A percentile compares a stretch with the other conserved stretches of the same genome.
These are phyloP conservation scores for Scortum barcoo DNA, from an alignment of 2,113 vertebrate species.

Conservation along the genomic window DNA sequence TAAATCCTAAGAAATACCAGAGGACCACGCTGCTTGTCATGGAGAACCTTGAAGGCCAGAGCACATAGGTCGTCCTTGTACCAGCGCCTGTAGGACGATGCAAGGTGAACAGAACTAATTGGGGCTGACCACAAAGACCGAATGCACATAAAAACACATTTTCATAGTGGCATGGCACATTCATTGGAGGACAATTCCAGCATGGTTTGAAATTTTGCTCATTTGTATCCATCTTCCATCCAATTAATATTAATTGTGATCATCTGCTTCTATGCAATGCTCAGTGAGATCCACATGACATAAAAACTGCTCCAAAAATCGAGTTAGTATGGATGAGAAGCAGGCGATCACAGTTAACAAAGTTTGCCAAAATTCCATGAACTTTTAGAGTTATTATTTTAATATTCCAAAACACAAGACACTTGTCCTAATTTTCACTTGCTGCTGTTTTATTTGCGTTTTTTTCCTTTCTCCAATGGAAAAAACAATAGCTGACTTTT, in stretches of 20 bases:
- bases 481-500: neutral
- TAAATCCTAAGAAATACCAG: slow-evolving; percentile 95
- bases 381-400: no score
- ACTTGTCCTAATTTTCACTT: neutral
- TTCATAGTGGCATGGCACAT: neutral
- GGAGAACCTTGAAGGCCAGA: slow-evolving; percentile 96
- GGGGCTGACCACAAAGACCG: neutral
- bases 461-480: neutral
- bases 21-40: slow-evolving; percentile 95
- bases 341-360: neutral
- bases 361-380: neutral
- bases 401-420: no score
- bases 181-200: neutral
- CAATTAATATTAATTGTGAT: neutral
- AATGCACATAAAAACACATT: neutral
- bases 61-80: slow-evolving; percentile 94
- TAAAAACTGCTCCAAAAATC: neutral
- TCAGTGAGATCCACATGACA: neutral
- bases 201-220: neutral
- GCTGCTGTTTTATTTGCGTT: neutral
- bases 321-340: neutral
- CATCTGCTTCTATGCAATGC: neutral
- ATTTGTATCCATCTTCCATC: neutral
- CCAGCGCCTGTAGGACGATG: slow-evolving; percentile 86
- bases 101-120: neutral